Percentiles rank a stretch among this genome's conserved stretches.
These are phyloP conservation scores for Onchidella celtica DNA, from an alignment of 2,888 invertebrate genomes.

Conservation along the genomic window DNA sequence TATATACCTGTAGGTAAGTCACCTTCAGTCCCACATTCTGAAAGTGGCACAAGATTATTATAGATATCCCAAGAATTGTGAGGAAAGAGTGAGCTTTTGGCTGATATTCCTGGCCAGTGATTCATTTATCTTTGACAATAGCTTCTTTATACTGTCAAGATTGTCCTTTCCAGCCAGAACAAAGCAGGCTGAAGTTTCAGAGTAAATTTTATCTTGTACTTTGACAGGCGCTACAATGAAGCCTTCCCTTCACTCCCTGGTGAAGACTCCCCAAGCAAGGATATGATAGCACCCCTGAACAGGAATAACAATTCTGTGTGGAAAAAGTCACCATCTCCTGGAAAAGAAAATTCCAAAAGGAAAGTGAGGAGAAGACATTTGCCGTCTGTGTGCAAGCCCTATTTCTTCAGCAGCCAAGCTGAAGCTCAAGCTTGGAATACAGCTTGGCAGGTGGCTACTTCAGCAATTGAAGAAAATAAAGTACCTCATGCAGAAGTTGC, in stretches of 20 bases:
- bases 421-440: conserved; percentile 38
- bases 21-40: too few relatives aligned
- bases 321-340: neutral
- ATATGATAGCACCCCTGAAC: neutral
- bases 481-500: conserved; percentile 25
- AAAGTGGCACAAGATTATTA: too few relatives aligned
- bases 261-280: conserved; percentile 20
- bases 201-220: too few relatives aligned
- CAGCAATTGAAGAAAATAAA: conserved; percentile 6
- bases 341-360: conserved; percentile 8
- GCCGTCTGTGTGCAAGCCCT: neutral
- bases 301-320: conserved; percentile 3
- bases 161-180: too few relatives aligned
- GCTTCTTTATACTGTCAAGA: too few relatives aligned
- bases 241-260: conserved; percentile 39
- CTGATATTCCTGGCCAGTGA: too few relatives aligned
- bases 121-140: too few relatives aligned
- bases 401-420: conserved; percentile 9
- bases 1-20: too few relatives aligned
- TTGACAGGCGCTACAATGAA: conserved; percentile 41
- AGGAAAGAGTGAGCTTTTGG: too few relatives aligned
- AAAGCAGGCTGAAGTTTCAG: too few relatives aligned
- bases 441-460: conserved; percentile 11
- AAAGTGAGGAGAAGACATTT: neutral
- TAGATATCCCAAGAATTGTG: too few relatives aligned